phyloP scores from a whole-genome alignment of 92 coral and sea anemone genomes.

The Palythoa caribaeorum region DNA sequence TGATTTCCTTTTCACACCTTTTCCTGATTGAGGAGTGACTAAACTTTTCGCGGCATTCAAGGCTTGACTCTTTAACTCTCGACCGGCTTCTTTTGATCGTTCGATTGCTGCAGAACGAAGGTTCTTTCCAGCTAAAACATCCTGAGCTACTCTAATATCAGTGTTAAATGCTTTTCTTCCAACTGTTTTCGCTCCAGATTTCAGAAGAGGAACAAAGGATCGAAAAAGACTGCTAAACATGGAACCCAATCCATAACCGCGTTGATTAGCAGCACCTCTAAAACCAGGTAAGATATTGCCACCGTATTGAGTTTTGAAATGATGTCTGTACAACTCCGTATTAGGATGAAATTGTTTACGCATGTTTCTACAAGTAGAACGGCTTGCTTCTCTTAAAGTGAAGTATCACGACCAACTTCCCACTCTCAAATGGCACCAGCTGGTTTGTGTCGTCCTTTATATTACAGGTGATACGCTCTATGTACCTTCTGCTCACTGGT shows the following conservation, averaged over 20 bases:
- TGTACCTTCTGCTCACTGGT: constrained; percentile 38
- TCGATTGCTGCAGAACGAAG: constrained; percentile 2
- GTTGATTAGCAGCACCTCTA: constrained; percentile 39
- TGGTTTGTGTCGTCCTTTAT: constrained; percentile 74
- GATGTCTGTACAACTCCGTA: constrained; percentile 20
- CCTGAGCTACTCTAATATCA: not conserved
- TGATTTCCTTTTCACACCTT: not conserved
- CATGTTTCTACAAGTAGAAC: constrained; percentile 25
- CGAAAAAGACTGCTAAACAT: constrained; percentile 53
- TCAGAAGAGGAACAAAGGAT: constrained; percentile 50
- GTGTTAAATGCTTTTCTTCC: constrained; percentile 60
- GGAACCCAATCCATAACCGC: constrained; percentile 64
- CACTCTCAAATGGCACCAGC: constrained; percentile 65
- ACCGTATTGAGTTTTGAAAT: constrained; percentile 12
- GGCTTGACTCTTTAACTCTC: not conserved
- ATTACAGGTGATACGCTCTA: constrained; percentile 65
- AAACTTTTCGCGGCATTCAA: not conserved
- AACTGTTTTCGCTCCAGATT: constrained; percentile 38
- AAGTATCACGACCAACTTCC: constrained; percentile 60
- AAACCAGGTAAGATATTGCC: constrained; percentile 45
- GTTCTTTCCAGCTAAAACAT: not conserved
- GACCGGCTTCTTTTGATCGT: not conserved
- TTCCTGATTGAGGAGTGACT: not conserved
- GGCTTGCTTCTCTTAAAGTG: constrained; percentile 55
- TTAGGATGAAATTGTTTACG: constrained; percentile 8